phyloP scores from a whole-genome alignment of 2,113 vertebrate genomes.

The Puma concolor region DNA sequence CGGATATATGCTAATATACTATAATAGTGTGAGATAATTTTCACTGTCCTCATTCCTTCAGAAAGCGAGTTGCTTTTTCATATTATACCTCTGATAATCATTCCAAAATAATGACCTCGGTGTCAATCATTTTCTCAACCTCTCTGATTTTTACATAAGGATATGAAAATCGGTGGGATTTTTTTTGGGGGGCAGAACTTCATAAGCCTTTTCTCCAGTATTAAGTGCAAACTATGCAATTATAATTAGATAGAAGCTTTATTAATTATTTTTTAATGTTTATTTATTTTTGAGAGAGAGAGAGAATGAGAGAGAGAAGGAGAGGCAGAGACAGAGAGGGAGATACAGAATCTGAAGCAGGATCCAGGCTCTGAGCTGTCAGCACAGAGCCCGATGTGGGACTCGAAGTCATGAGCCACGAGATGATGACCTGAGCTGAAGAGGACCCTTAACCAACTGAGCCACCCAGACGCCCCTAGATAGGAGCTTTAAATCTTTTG shows the following conservation, averaged over 20 bases:
- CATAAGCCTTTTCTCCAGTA: not conserved
- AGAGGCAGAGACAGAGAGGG: no score
- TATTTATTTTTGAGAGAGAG: no score
- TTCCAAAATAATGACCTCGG: not conserved
- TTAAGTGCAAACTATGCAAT: not conserved
- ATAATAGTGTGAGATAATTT: not conserved
- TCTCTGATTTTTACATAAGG: not conserved
- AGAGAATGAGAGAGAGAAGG: no score
- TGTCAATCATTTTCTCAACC: not conserved
- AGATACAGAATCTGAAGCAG: no score
- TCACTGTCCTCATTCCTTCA: not conserved
- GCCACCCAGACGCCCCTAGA: no score
- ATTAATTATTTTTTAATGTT: not conserved
- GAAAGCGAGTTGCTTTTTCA: not conserved
- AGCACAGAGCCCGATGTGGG: no score
- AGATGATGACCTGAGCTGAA: no score
- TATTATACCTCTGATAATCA: not conserved
- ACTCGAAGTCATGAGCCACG: no score
- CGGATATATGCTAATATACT: not conserved
- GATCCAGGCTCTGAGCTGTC: no score
- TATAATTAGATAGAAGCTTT: not conserved
- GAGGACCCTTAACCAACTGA: no score
- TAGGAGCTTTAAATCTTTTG: not conserved
- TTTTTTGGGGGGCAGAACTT: not conserved
- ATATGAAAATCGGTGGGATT: slow-evolving; percentile 7